Base-by-base conservation (phyloP, 2,888 invertebrate genomes). In the Melolontha melolontha region DNA sequence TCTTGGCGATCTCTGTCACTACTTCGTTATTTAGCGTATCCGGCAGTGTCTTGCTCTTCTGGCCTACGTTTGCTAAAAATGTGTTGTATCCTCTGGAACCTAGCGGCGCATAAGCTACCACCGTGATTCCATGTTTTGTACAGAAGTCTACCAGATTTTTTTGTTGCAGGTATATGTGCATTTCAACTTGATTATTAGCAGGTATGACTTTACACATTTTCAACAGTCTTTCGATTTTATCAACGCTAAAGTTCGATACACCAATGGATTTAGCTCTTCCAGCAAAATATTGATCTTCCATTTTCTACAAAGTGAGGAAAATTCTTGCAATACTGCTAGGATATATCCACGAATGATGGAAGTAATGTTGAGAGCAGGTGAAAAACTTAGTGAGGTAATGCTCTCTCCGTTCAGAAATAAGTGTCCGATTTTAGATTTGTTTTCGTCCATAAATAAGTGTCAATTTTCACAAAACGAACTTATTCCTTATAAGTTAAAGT, bases 141-240 rank as follows among this genome's bases (percentile, higher is more conserved):
- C 92, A 91, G 69, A 87, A 88, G 0, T 87, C 85, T 0, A 89
- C 82, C 68, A 93, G 79, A 14, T 87, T 85, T 34, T 86, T 77
- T 81, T 94, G 93, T 80, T 94, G 94, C 76, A 92, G 89, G 75
- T 93, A 90, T 14, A 91, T 87, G 77, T 95, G 93, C 34, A 92
- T 84, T 80, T 96, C 95, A 64, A 95, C 87, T 86, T 91, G 86
- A 5, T 90, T 78, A 81, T 83, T 84, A 55, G 90, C 87, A 44
- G 91, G 94, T 70, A 86, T 87, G 63, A 90, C 87, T 59, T 82
- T 84, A 1, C 88, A 87, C 51, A 84, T 85, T 27, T 87, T 84
- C 44, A 90, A 78, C 65, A 96, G 82, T 63, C 90, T 86, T 59
- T 86, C 84, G 67, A 96, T 86, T 84, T 96, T 96, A 16, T 86